Conservation (phyloP, 2,797 vertebrate genomes). For the Xiphophorus birchmanni region DNA sequence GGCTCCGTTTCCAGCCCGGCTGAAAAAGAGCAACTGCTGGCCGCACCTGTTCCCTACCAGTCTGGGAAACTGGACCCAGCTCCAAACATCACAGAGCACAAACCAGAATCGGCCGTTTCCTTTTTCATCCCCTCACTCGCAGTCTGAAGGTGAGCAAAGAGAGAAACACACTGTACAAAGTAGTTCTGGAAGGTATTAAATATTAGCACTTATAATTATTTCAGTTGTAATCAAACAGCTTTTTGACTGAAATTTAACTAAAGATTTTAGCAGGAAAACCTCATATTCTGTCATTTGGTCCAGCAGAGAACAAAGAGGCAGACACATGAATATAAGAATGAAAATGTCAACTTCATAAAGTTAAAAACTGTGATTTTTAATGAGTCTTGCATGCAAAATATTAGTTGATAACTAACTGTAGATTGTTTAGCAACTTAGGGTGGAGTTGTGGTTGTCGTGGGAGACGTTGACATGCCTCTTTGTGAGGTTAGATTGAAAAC, state of each 20-base stretch:
- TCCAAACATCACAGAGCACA: conserved; percentile 45
- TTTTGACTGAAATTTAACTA: background rate
- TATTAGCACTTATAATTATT: background rate
- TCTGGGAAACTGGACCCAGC: conserved; percentile 62
- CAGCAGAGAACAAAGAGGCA: background rate
- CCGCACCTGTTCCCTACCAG: conserved; percentile 65
- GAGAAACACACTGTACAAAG: background rate
- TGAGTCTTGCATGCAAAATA: background rate
- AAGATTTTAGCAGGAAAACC: background rate
- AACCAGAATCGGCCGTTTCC: conserved; percentile 15
- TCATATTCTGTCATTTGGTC: background rate
- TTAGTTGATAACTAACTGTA: too few relatives aligned
- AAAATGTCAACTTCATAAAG: background rate
- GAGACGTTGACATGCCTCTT: too few relatives aligned
- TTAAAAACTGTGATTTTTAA: background rate
- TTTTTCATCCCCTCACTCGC: conserved; percentile 32
- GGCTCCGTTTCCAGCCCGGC: conserved; percentile 52
- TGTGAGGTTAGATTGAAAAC: too few relatives aligned
- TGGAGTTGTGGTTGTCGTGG: too few relatives aligned
- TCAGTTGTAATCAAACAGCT: background rate
- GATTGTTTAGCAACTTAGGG: too few relatives aligned
- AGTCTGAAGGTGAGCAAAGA: conserved; percentile 36
- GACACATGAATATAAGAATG: background rate
- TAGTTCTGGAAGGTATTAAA: background rate
- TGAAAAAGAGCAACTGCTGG: conserved; percentile 67